Base-by-base conservation (phyloP, 2,113 vertebrate species). In the Oncorhynchus kisutch region DNA sequence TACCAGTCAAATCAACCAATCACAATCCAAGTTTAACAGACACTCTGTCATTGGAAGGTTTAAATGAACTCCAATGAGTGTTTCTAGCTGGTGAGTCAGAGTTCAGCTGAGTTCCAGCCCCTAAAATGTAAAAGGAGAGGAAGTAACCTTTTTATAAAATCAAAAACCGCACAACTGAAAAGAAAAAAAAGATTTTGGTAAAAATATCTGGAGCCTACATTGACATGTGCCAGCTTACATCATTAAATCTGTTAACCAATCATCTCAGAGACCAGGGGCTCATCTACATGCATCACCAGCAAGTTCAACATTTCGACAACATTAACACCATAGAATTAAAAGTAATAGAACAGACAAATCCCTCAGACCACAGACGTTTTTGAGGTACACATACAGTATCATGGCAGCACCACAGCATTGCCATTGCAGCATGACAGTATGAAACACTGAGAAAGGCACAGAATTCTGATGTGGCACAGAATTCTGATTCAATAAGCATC, bases 121-220 rank as follows among this genome's bases (percentile, higher is more conserved):
- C 75, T 89, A 93, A 45, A 91, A 90, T 92, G 93, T 91, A 85
- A 91, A 94, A 93, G 88, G 88, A 94, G 89, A 86, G 89, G 91
- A 94, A 92, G 82, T 88, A 91, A 94, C 91, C 84, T 91, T 94
- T 92, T 88, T 90, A 88, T 85, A 82, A 78, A 81, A 85, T 82
- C 67, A 74, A 29, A 77, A 86, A 76, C 85, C 82, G 25, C 39
- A 82, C 72, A 79, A 48, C 86, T 81, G 82, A 75, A 79, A 71
- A 81, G 24, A 9, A 39, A 20, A 9, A 11, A 25, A 87, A 91
- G 57, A 81, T 94, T 93, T 94, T 93, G 92, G 92, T 95, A 95
- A 96, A 96, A 95, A 92, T 88, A 91, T 91, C 91, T 95, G 92
- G 92, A 94, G 92, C 92, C 94, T 94, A 87, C 65, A 20, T 78